Conservation (phyloP, 2,797 vertebrate genomes). For the Neomorphus geoffroyi region DNA sequence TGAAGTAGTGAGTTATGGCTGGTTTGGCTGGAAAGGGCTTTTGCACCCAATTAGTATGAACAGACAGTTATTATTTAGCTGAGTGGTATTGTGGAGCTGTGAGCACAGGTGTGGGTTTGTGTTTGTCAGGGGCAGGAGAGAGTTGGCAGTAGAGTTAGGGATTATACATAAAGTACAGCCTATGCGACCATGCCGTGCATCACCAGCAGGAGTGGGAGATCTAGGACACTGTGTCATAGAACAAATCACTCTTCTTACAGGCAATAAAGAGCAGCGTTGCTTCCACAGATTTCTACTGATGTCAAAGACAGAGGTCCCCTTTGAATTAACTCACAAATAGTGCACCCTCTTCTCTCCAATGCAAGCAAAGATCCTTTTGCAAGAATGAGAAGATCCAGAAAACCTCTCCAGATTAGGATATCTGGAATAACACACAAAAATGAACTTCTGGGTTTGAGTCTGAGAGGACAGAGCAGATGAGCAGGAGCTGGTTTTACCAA, state of each 20-base stretch:
- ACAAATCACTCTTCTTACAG: background rate
- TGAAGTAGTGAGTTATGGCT: background rate
- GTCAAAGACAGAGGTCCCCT: background rate
- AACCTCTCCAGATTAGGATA: accelerated
- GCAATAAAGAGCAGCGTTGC: background rate
- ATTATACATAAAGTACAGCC: background rate
- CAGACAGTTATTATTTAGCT: background rate
- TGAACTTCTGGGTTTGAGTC: background rate
- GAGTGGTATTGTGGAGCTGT: background rate
- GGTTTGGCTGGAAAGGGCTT: background rate
- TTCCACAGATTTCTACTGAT: background rate
- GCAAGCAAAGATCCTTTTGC: background rate
- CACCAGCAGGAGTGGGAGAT: background rate
- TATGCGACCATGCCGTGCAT: background rate
- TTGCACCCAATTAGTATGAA: background rate
- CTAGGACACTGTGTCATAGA: background rate
- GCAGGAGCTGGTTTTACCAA: background rate
- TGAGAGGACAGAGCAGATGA: background rate
- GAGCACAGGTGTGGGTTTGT: background rate
- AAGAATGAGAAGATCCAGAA: background rate
- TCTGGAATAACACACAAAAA: background rate
- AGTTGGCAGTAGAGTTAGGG: background rate
- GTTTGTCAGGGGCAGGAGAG: background rate
- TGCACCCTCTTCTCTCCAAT: background rate
- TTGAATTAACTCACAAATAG: background rate